Base-by-base conservation (phyloP, 2,888 invertebrate species). In the Andrena fulva region DNA sequence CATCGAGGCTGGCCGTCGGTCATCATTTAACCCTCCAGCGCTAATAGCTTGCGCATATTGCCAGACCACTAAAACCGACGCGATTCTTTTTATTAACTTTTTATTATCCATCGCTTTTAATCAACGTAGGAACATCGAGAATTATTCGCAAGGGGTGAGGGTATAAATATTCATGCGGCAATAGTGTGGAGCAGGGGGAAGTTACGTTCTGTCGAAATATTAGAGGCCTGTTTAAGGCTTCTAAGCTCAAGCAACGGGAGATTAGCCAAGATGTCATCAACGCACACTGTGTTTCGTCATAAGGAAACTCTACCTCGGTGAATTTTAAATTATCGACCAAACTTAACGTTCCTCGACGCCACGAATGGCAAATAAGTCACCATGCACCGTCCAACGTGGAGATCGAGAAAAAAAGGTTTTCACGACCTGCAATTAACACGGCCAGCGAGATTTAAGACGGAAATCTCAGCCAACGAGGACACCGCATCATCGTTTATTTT, bases 401-500 rank as follows among this genome's bases (percentile, higher is more conserved):
- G 10, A n/a, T 29, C 29, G 50, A 66, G 52, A 24, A 52, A 24
- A 24, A 12, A 24, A 31, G 56, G 69, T 68, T 81, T 82, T 75
- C 77, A 76, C 63, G 70, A 70, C 7, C 56, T 56, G 72, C 80
- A 76, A 84, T 88, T 82, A 86, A 84, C 84, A 69, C 74, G 70
- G 33, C 31, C 35, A 68, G 20, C 60, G 66, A 85, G 88, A 90
- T 89, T 90, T 88, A 82, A 90, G 73, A 67, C 84, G 86, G 81
- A 72, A 84, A 86, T 85, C 83, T 80, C 73, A 68, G 84, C 87
- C 87, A 89, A 91, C 87, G 86, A 86, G 86, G 78, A 82, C 50
- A 84, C 56, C 27, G 86, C 89, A 89, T 93, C 92, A 91, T 88
- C 8, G 90, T 91, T 91, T 93, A 93, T 93, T 93, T 93, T 90